Evolutionary conservation across 2,113 vertebrate species (phyloP).

Genomic region (Oenanthe melanoleuca): DNA sequence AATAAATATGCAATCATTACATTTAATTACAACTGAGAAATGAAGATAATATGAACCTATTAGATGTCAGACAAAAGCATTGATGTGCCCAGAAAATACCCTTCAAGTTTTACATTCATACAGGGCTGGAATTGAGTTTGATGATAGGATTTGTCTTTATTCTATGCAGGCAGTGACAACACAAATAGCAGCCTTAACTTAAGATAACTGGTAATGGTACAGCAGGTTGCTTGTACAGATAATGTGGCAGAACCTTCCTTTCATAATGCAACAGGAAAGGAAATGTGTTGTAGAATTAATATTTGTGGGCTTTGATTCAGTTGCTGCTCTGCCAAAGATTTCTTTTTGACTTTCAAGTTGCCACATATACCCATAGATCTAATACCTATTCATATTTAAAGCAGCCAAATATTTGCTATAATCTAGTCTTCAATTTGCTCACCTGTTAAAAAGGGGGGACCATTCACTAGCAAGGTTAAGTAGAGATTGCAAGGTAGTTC

Average conservation of each 20-base stretch:
- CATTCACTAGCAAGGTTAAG: background rate
- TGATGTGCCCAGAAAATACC: slow-evolving; percentile 9
- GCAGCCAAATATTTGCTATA: background rate
- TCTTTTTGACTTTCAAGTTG: background rate
- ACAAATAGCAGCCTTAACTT: background rate
- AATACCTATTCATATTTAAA: background rate
- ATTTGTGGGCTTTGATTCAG: background rate
- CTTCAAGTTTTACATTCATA: background rate
- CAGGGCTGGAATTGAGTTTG: background rate
- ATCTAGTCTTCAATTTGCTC: background rate
- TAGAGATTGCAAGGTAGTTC: background rate
- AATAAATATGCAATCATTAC: slow-evolving; percentile 49
- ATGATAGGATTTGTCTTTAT: background rate
- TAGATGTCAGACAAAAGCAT: slow-evolving; percentile 23
- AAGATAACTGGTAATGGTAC: background rate
- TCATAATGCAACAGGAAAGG: background rate
- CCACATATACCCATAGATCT: background rate
- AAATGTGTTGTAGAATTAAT: background rate
- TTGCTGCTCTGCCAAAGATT: background rate
- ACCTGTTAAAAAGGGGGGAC: background rate
- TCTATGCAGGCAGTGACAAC: background rate
- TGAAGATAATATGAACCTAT: slow-evolving; percentile 18
- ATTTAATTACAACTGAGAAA: slow-evolving; percentile 57
- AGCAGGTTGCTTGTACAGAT: background rate
- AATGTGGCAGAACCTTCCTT: background rate